phyloP scores from a whole-genome alignment of 2,888 invertebrate species.

The Trachelus iudaicus region DNA sequence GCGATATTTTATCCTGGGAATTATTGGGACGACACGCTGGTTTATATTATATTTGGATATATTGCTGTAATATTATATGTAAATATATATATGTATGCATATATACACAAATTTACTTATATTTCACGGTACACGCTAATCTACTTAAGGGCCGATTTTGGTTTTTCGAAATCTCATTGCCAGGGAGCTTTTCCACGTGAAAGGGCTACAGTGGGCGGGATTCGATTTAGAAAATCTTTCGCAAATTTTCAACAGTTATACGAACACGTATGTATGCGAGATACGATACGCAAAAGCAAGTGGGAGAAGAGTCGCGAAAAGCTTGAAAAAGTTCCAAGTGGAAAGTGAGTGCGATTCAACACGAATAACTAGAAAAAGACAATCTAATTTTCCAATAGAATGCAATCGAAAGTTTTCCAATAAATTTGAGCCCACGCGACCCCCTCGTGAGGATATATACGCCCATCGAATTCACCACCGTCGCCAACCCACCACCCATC shows the following conservation, averaged over 20 bases:
- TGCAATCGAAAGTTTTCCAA: slow-evolving; percentile 13
- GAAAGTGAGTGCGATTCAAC: neutral
- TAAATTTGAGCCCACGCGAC: neutral
- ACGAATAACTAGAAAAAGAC: slow-evolving; percentile 2
- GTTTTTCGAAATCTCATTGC: neutral
- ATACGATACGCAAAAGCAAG: neutral
- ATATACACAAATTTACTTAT: neutral
- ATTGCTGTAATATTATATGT: neutral
- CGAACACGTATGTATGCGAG: neutral
- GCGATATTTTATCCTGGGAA: neutral
- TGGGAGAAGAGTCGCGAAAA: neutral
- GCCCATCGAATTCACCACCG: neutral
- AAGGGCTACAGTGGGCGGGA: neutral
- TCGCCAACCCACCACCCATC: neutral
- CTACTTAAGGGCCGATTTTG: neutral
- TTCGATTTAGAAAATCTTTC: neutral
- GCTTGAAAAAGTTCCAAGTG: neutral
- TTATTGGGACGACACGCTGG: neutral
- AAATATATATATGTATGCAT: neutral
- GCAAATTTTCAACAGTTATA: neutral
- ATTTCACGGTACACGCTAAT: neutral
- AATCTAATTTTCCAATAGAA: slow-evolving; percentile 13
- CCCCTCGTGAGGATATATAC: neutral
- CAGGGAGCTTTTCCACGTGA: neutral
- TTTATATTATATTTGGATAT: neutral